Evolutionary conservation across 2,888 invertebrate species (phyloP).

Genomic region (Nomada goodeniana): DNA sequence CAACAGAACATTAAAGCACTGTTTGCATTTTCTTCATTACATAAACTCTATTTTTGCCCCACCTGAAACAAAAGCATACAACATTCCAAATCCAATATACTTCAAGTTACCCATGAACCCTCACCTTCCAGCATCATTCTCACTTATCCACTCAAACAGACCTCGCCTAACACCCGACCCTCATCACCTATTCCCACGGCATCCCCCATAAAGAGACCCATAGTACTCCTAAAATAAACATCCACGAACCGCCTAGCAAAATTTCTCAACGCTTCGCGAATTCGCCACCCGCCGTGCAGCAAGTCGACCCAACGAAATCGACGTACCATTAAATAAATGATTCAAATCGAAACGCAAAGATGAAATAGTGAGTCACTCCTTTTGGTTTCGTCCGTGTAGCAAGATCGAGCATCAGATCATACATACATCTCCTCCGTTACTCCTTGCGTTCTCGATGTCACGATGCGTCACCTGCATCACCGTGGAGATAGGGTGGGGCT

Average conservation of each 20-base stretch:
- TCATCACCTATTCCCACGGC: neutral
- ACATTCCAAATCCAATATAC: neutral
- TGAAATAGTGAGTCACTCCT: neutral
- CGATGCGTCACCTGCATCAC: conserved; percentile 67
- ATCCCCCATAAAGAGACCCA: conserved; percentile 1
- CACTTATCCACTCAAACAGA: neutral
- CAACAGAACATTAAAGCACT: no score
- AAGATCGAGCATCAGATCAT: neutral
- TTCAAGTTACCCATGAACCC: neutral
- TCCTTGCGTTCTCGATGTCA: conserved; percentile 26
- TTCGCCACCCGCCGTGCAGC: neutral
- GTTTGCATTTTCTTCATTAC: neutral
- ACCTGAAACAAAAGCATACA: neutral
- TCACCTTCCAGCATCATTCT: neutral
- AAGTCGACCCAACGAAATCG: neutral
- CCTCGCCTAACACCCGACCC: neutral
- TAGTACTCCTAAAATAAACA: conserved; percentile 7
- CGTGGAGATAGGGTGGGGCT: conserved; percentile 39
- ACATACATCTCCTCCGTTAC: neutral
- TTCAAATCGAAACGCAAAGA: neutral
- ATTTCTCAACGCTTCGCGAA: neutral
- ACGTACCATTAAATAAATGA: conserved; percentile 21
- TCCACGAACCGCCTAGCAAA: neutral
- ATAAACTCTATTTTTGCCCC: neutral
- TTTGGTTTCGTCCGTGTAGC: neutral